Evolutionary conservation across 92 coral and sea anemone species (phyloP), one percentile per base, ranked within the genome.

Genomic region (Heteractis magnifica): DNA sequence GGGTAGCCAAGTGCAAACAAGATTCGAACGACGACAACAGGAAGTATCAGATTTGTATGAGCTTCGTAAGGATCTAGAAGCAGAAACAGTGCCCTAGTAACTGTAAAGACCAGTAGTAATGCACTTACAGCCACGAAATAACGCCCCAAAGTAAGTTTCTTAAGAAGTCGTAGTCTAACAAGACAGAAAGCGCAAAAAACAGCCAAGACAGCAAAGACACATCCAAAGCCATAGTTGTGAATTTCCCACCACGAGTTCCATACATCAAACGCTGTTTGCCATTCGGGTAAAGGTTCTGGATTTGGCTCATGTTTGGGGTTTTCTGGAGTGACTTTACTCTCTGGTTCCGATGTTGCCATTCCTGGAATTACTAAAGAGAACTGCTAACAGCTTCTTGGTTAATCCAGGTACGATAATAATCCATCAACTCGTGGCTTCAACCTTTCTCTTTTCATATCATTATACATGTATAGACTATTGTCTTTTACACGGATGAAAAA

Each of bases 251-350:
- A 86, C 48, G 78, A 84, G 34, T 70, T 82, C 97, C 97, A 93
- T n/a, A 52, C 90, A 6, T n/a, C 10, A 48, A 91, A 80, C 2
- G 97, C 94, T 8, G 59, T 10, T 13, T 87, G 75, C 97, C 97
- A 93, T 60, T 93, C 92, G 5, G 97, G 97, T 12, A 93, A 26
- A 65, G 97, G 97, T 59, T 93, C 97, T 0, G 97, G 94, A 56
- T 87, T 83, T 21, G 94, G 88, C 23, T 49, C 23, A 16, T 75
- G 44, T 34, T 34, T 34, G 44, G 44, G 44, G 44, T 34, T n/a
- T 6, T 26, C 52, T 49, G 72, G 52, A 15, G 59, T 12, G 26
- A 41, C 44, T 81, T 74, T 52, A 9, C 20, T 23, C 51, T 85
- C 79, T 23, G 83, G 64, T 72, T 88, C 87, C 5, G 84, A 18